Evolutionary conservation across 2,888 invertebrate species (phyloP).

Genomic region (Nemotelus nigrinus): DNA sequence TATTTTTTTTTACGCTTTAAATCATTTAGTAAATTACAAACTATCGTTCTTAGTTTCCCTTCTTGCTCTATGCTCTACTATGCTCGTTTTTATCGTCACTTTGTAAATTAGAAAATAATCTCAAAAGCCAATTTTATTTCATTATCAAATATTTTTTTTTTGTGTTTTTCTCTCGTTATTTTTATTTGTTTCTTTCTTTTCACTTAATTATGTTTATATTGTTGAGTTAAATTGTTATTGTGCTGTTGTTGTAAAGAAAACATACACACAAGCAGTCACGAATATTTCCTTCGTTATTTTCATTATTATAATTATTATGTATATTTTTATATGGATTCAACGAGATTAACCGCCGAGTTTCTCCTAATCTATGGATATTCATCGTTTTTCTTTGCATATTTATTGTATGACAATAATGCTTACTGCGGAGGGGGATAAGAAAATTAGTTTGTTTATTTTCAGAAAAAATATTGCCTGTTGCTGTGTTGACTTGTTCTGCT

Average conservation of each 20-base stretch:
- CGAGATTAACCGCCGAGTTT: slow-evolving; percentile 37
- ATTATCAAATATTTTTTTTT: slow-evolving; percentile 6
- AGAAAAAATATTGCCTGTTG: slow-evolving; percentile 31
- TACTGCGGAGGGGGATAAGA: slow-evolving; percentile 25
- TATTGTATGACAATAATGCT: slow-evolving; percentile 40
- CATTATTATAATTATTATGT: slow-evolving; percentile 14
- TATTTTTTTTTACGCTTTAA: neutral
- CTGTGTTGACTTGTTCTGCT: slow-evolving; percentile 21
- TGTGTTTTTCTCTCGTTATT: slow-evolving; percentile 18
- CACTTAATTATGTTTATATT: neutral
- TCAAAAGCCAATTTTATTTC: slow-evolving; percentile 28
- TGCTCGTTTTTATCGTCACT: neutral
- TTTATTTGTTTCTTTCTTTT: slow-evolving; percentile 10
- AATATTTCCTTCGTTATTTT: slow-evolving; percentile 13
- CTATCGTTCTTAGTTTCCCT: slow-evolving; percentile 10
- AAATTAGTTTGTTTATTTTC: slow-evolving; percentile 5
- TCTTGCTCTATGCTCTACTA: neutral
- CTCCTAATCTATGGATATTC: slow-evolving; percentile 25
- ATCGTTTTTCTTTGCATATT: slow-evolving; percentile 23
- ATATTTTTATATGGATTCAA: slow-evolving; percentile 31
- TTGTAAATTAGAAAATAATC: slow-evolving; percentile 34
- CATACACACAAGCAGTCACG: slow-evolving; percentile 39
- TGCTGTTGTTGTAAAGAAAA: slow-evolving; percentile 40
- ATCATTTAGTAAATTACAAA: slow-evolving; percentile 15
- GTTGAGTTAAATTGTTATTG: slow-evolving; percentile 28